Evolutionary conservation across 2,113 vertebrate species (phyloP), one percentile per base, ranked within the genome.

Genomic region (Athene cunicularia): DNA sequence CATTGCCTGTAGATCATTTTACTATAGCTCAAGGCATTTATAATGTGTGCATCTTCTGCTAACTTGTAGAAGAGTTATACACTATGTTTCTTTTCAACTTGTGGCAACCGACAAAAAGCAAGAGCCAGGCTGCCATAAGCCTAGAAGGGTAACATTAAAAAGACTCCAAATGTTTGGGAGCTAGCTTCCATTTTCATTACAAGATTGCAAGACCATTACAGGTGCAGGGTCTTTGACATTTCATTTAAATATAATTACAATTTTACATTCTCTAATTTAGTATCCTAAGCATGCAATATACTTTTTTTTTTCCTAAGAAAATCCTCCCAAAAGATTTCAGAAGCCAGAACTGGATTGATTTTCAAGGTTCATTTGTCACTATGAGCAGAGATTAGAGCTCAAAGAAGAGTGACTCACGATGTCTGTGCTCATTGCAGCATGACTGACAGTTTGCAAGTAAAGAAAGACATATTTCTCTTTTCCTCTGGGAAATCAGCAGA

Each of bases 351-450:
- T 21, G 20, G 68, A 97, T 97, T 96, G 97, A 97, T 97, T 98
- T 97, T 90, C 27, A 27, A 93, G 90, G 95, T 92, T 97, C 95
- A 67, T 97, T 98, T 98, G 95, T 97, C 82, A 80, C 93, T 95
- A 41, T 77, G 91, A 96, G 88, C 75, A 97, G 95, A 96, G 95
- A 98, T 97, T 95, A 97, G 64, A 93, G 62, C 82, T 95, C 88
- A 97, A 90, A 95, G 90, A 94, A 89, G 75, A 96, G 92, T 92
- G 84, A 97, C 82, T 98, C 81, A 90, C 47, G 55, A 85, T 91
- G 92, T 68, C 87, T 94, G 24, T 89, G 89, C 68, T 98, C 94
- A 92, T 50, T 90, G 96, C 94, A 95, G 95, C 89, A 50, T 95
- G 95, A 95, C 96, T 96, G 97, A 90, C 89, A 88, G 91, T 80